Evolutionary conservation across 2,113 vertebrate species (phyloP).

Genomic region (Equus quagga): DNA sequence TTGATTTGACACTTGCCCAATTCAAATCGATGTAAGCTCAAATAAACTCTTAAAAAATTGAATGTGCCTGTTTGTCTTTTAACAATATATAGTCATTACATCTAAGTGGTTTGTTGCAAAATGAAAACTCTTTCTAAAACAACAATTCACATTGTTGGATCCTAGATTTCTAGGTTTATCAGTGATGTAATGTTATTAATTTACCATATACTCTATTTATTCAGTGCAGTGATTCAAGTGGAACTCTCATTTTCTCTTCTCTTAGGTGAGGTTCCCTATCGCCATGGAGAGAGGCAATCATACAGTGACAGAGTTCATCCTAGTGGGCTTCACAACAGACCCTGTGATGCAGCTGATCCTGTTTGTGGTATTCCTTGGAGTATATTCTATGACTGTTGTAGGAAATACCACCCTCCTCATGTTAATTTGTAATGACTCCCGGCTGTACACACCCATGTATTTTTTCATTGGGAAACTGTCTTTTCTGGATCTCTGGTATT

Average conservation of each 20-base stretch:
- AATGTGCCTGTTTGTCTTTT: background rate
- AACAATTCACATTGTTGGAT: background rate
- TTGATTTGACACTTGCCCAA: background rate
- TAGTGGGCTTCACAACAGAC: constrained; percentile 67
- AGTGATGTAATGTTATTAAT: background rate
- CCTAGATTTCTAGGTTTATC: background rate
- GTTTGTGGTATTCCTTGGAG: constrained; percentile 56
- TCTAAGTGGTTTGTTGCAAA: background rate
- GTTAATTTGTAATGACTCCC: constrained; percentile 67
- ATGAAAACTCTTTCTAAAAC: background rate
- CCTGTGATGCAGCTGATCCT: constrained; percentile 48
- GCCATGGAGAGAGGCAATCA: constrained; percentile 28
- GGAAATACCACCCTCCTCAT: constrained; percentile 75
- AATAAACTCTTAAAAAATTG: background rate
- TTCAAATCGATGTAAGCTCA: too few species aligned
- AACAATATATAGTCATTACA: background rate
- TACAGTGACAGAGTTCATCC: constrained; percentile 60
- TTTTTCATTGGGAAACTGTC: constrained; percentile 70
- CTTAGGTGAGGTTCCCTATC: background rate
- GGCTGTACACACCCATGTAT: constrained; percentile 75
- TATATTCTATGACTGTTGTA: constrained; percentile 67
- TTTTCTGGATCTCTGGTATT: constrained; percentile 68
- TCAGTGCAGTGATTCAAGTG: background rate
- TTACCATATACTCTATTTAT: background rate
- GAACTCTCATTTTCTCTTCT: background rate